Conservation (phyloP, 2,113 vertebrate genomes). For the Cyanoderma ruficeps region DNA sequence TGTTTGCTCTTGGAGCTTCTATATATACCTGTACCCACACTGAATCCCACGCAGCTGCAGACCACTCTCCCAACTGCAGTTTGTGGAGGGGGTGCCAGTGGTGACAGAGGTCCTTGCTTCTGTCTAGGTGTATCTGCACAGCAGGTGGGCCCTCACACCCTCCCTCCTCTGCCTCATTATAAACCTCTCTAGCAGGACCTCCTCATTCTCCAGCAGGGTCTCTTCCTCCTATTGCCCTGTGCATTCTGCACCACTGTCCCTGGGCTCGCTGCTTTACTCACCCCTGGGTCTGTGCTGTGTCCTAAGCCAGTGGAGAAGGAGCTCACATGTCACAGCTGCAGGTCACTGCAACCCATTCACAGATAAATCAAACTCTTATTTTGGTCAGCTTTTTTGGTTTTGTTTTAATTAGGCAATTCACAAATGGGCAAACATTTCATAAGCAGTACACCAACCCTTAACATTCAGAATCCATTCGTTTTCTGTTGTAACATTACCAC, state of each 20-base stretch:
- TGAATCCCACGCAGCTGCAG: background rate
- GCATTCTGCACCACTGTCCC: background rate
- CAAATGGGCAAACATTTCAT: background rate
- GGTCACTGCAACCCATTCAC: background rate
- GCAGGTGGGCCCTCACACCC: background rate
- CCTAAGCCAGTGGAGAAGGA: background rate
- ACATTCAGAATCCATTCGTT: background rate
- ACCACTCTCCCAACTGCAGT: background rate
- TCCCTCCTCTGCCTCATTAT: background rate
- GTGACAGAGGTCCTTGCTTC: background rate
- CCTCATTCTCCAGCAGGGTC: background rate
- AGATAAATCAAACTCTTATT: background rate
- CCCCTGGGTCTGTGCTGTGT: background rate
- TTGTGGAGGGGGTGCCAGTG: background rate
- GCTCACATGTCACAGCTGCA: background rate
- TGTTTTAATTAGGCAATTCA: background rate
- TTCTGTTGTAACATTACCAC: background rate
- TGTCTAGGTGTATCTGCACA: background rate
- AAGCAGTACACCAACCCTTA: background rate
- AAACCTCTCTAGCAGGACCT: background rate
- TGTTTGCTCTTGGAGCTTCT: background rate
- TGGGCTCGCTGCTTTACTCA: background rate
- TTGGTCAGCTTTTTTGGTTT: background rate
- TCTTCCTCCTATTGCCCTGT: background rate
- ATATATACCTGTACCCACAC: too few species aligned